Percentiles rank a stretch among this genome's conserved stretches.
Conservation (phyloP, 2,888 invertebrate genomes). For the Hydroisotoma schaefferi region DNA sequence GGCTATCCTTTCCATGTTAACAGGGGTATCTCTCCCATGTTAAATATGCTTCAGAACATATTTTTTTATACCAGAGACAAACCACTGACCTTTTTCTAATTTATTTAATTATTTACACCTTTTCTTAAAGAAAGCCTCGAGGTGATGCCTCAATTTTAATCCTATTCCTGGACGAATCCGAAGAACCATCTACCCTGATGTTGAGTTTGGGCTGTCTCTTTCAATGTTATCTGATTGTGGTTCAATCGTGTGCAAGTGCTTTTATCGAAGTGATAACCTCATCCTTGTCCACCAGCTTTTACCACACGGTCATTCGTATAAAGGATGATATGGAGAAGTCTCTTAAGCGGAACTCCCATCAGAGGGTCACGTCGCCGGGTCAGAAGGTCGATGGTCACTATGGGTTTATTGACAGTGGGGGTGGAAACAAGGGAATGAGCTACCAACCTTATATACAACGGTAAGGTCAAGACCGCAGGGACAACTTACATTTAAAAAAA, state of each 20-base stretch:
- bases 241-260: conserved; percentile 35
- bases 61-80: background rate
- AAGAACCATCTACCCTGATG: conserved; percentile 12
- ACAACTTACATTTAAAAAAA: too few relatives aligned
- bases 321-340: conserved; percentile 29
- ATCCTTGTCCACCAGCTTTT: conserved; percentile 34
- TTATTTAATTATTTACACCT: conserved; percentile 7
- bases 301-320: conserved; percentile 31
- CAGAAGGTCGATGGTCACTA: background rate
- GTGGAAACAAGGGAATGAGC: too few relatives aligned
- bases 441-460: too few relatives aligned
- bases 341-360: too few relatives aligned
- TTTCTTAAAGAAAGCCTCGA: conserved; percentile 16
- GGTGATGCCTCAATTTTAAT: conserved; percentile 19
- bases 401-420: too few relatives aligned
- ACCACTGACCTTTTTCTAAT: background rate
- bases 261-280: conserved; percentile 45
- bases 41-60: too few relatives aligned
- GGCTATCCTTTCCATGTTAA: background rate
- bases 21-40: too few relatives aligned
- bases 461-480: too few relatives aligned
- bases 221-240: conserved; percentile 36
- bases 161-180: conserved; percentile 14
- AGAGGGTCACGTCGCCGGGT: too few relatives aligned
- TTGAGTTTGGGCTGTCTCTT: conserved; percentile 23